Conservation (phyloP, 2,113 vertebrate genomes). For the Empidonax traillii region DNA sequence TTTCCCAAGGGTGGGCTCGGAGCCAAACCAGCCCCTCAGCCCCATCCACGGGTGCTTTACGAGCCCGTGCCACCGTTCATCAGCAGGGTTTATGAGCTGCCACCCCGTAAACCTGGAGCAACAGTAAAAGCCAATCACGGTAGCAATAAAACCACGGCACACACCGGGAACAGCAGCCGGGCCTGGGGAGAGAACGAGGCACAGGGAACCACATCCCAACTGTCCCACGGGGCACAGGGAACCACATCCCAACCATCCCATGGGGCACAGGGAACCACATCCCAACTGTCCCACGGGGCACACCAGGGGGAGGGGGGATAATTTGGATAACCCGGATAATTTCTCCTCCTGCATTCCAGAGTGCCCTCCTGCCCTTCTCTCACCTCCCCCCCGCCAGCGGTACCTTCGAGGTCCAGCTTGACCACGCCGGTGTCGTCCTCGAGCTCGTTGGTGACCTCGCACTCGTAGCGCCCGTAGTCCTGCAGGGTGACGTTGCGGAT, state of each 20-base stretch:
- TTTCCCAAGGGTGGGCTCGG: rapidly evolving
- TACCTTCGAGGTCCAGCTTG: conserved; percentile 93
- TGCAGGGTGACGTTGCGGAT: conserved; percentile 92
- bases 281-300: too few species aligned
- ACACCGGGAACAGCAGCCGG: not conserved
- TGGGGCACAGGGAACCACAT: too few species aligned
- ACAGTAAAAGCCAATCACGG: conserved; percentile 34
- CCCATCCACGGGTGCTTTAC: not conserved
- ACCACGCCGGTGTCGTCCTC: conserved; percentile 93
- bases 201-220: rapidly evolving
- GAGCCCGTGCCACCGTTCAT: not conserved
- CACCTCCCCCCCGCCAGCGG: not conserved
- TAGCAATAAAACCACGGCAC: not conserved
- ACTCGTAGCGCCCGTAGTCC: conserved; percentile 94
- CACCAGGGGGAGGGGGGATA: not conserved
- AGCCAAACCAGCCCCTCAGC: not conserved
- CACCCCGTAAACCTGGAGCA: not conserved
- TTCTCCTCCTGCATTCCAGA: not conserved
- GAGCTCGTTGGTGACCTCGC: conserved; percentile 93
- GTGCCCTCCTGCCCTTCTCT: too few species aligned
- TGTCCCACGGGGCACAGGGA: not conserved
- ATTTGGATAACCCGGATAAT: too few species aligned
- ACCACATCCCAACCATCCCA: too few species aligned
- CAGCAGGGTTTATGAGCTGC: not conserved
- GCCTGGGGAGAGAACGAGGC: not conserved